Evolutionary conservation across 2,888 invertebrate species (phyloP), one percentile per base, ranked within the genome.

Genomic region (Eulithis testata): DNA sequence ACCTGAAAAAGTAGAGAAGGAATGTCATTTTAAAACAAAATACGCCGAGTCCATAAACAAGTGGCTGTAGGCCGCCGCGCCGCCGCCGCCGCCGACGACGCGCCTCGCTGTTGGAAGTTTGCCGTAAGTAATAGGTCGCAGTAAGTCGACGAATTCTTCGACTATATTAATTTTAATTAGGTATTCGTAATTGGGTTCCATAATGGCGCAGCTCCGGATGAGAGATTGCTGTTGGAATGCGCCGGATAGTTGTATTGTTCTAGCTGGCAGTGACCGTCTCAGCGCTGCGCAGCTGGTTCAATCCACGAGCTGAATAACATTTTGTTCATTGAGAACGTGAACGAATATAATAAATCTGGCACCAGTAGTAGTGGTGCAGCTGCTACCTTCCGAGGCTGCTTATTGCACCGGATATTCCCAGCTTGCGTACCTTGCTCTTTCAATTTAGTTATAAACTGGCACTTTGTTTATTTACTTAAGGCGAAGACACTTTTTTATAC

Each of bases 81-180:
- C 40, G 21, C 21, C 21, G 21, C 21, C 21, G 21, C 21, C 21
- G 21, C 21, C 21, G 21, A 1, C 21, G 21, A 1, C 21, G 21
- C 21, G 21, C 2, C 21, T 21, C 21, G 2, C 45, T 40, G 53
- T 4, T 14, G 49, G 45, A 49, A 56, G 44, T 67, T 59, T 63
- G 57, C 47, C 49, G 63, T 58, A 21, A 21, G 21, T 21, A 21
- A 21, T 21, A 21, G 21, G 21, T 21, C 21, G 21, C 21, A 51
- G 63, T 43, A 66, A 56, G 58, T 58, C 52, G 57, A 63, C 58
- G 60, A 70, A 73, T 78, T 77, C 76, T 74, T 76, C 60, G 70
- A 73, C 69, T 75, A 69, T 75, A 77, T 78, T 76, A 70, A 75
- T 78, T 78, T 81, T 80, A 83, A 82, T 83, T 79, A 82, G 74